phyloP scores from a whole-genome alignment of 2,888 invertebrate species.

The Lampropteryx suffumata region DNA sequence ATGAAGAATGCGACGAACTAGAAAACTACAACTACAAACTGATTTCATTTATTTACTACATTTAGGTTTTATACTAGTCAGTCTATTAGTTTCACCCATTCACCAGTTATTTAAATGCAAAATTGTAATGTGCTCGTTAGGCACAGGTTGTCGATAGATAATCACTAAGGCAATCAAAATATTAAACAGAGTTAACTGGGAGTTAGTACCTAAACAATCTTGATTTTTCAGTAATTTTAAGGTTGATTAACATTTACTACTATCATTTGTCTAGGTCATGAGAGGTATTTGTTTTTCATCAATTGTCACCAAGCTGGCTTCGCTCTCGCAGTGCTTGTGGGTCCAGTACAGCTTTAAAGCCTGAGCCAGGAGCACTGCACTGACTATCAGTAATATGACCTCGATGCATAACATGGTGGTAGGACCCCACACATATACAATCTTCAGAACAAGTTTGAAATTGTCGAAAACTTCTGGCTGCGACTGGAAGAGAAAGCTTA shows the following conservation, averaged over 20 bases:
- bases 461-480: slow-evolving; percentile 52
- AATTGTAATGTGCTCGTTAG: slow-evolving; percentile 1
- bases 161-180: too few species aligned
- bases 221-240: too few species aligned
- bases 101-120: slow-evolving; percentile 7
- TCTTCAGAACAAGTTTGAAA: slow-evolving; percentile 40
- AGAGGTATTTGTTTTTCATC: slow-evolving; percentile 33
- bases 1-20: too few species aligned
- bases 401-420: slow-evolving; percentile 40
- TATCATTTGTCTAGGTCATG: slow-evolving; percentile 15
- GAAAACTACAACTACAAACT: too few species aligned
- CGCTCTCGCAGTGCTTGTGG: slow-evolving; percentile 7
- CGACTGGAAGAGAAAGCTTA: slow-evolving; percentile 50
- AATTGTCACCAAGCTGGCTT: slow-evolving; percentile 9
- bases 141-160: too few species aligned
- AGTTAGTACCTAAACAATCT: too few species aligned
- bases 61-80: slow-evolving; percentile 12
- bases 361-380: slow-evolving; percentile 39
- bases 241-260: too few species aligned
- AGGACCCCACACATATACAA: slow-evolving; percentile 50
- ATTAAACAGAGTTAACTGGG: too few species aligned
- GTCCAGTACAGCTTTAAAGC: slow-evolving; percentile 26
- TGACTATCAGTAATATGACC: slow-evolving; percentile 35
- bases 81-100: slow-evolving; percentile 11
- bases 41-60: background rate